Conservation (phyloP, 2,797 vertebrate genomes). For the Tadarida brasiliensis region DNA sequence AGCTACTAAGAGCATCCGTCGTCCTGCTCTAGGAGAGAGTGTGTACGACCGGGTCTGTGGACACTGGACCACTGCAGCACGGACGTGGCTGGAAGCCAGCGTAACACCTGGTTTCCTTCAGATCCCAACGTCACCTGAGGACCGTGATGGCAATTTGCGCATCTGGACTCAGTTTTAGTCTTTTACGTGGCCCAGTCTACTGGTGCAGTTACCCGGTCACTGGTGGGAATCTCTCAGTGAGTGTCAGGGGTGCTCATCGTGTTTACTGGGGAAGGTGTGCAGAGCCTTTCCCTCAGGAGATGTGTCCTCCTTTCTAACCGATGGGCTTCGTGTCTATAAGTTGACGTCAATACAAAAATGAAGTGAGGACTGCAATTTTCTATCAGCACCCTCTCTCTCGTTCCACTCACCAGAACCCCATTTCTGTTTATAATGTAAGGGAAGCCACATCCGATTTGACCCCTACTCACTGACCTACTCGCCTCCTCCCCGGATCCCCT, state of each 20-base stretch:
- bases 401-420: not conserved
- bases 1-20: not conserved
- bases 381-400: not conserved
- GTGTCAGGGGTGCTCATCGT: too few relatives aligned
- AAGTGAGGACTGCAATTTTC: not conserved
- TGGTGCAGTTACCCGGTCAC: not conserved
- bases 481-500: accelerated
- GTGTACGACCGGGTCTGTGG: not conserved
- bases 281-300: not conserved
- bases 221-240: too few relatives aligned
- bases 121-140: not conserved
- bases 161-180: not conserved
- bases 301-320: not conserved
- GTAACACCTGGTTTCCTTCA: not conserved
- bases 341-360: not conserved
- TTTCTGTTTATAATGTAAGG: not conserved
- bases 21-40: not conserved
- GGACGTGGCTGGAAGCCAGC: not conserved
- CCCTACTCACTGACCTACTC: too few relatives aligned
- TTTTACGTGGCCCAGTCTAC: too few relatives aligned
- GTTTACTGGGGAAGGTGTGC: too few relatives aligned
- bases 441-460: not conserved
- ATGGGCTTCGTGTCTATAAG: not conserved
- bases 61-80: not conserved
- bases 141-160: too few relatives aligned